Evolutionary conservation across 1,140 invertebrate species (phyloP), one percentile per base, ranked within the genome.

Genomic region (Amyelois transitella): DNA sequence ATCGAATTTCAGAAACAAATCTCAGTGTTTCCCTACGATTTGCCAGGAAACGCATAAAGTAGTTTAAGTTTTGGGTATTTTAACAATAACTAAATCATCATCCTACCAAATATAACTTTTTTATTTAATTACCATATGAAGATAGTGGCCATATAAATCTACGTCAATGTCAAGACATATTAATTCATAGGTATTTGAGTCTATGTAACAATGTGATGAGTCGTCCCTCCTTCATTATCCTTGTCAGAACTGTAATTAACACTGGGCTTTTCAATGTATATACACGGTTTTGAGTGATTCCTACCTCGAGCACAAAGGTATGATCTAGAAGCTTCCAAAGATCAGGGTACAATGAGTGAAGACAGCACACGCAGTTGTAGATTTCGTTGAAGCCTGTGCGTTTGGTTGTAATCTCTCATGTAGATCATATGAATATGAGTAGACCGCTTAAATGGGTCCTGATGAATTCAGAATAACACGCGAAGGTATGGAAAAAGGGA

Each of bases 361-460:
- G 45, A 48, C 45, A 48, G 45, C 45, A 48, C 45, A 48, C 19
- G 19, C 45, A 19, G 44, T 45, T 21, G 12, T 14, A 38, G 12
- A 6, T 32, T 38, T 14, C 17, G 12, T 38, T 38, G 0, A 32
- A 32, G 32, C n/a, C 32, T 38, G 32, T 14, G n/a, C n/a, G 32
- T 38, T 6, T 1, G 32, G 3, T 2, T 6, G 32, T 38, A 14
- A 8, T 38, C 32, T 38, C 32, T 38, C 32, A 38, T 38, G 1
- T n/a, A n/a, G 12, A 14, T 14, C n/a, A 38, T n/a, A n/a, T n/a
- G n/a, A n/a, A n/a, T n/a, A n/a, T n/a, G n/a, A n/a, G n/a, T n/a
- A n/a, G n/a, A n/a, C n/a, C n/a, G n/a, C n/a, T n/a, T n/a, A n/a
- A n/a, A n/a, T n/a, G n/a, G n/a, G n/a, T n/a, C n/a, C n/a, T n/a